Percentiles rank a stretch among this genome's conserved stretches.
These are phyloP conservation scores for Melieria omissa DNA, from an alignment of 2,888 invertebrate species.

Conservation along the genomic window DNA sequence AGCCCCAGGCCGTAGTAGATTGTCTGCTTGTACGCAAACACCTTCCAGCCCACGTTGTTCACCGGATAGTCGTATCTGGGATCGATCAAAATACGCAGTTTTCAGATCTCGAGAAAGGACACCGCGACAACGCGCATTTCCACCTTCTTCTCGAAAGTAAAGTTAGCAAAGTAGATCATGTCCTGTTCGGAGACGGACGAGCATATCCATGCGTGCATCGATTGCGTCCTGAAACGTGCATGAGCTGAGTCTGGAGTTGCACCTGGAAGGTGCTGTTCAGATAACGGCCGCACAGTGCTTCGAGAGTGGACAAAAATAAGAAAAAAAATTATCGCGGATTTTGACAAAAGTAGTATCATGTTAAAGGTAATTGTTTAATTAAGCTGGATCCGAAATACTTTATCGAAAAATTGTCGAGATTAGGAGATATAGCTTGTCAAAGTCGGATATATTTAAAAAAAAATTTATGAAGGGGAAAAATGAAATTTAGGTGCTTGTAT, in stretches of 20 bases:
- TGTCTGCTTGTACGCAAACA: slow-evolving; percentile 48
- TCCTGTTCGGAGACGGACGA: slow-evolving; percentile 42
- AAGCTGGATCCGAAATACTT: no score
- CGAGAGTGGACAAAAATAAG: no score
- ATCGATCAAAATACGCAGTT: slow-evolving; percentile 44
- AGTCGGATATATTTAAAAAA: no score
- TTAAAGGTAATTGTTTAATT: no score
- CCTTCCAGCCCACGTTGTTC: slow-evolving; percentile 47
- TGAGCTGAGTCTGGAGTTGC: slow-evolving; percentile 48
- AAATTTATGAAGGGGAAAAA: no score
- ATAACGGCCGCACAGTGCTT: no score
- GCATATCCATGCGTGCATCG: slow-evolving; percentile 29
- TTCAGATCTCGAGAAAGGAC: slow-evolving; percentile 30
- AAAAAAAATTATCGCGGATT: no score
- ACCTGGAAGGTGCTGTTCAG: slow-evolving; percentile 49
- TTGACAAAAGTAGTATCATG: no score
- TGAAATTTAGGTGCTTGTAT: no score
- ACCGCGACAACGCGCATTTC: background rate
- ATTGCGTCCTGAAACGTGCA: slow-evolving; percentile 48
- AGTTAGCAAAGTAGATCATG: background rate
- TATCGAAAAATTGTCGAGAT: no score
- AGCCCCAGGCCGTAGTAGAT: slow-evolving; percentile 43
- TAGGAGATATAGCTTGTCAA: no score
- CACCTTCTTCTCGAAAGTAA: background rate
- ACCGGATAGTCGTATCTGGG: slow-evolving; percentile 46